Conservation (phyloP, 2,797 vertebrate species). For the Luscinia luscinia region DNA sequence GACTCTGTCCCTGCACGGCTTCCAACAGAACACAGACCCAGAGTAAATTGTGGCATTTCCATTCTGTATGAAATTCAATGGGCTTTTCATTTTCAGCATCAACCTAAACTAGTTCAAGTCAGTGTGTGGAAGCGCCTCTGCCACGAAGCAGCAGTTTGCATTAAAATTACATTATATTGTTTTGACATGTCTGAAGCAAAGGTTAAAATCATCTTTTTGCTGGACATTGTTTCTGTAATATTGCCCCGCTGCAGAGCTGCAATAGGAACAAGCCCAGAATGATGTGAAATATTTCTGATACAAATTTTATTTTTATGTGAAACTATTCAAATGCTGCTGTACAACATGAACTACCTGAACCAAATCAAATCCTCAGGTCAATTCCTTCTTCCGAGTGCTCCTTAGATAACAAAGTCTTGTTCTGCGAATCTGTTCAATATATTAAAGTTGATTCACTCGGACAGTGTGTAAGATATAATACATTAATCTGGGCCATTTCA, state of each 20-base stretch:
- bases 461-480: conserved; percentile 91
- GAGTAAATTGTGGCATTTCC: conserved; percentile 49
- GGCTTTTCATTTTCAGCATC: conserved; percentile 72
- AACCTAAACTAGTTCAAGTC: conserved; percentile 70
- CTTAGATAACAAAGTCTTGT: conserved; percentile 91
- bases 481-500: conserved; percentile 93
- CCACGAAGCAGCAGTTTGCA: conserved; percentile 62
- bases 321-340: conserved; percentile 85
- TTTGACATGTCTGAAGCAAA: conserved; percentile 76
- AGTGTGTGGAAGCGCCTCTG: conserved; percentile 17
- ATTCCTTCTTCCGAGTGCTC: conserved; percentile 87
- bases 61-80: conserved; percentile 66
- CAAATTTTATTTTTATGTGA: conserved; percentile 89
- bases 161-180: conserved; percentile 78
- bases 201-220: conserved; percentile 78
- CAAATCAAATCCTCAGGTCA: conserved; percentile 92
- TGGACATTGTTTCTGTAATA: conserved; percentile 76
- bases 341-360: conserved; percentile 89
- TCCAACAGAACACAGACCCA: not conserved
- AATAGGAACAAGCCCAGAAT: conserved; percentile 64
- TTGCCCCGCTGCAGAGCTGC: conserved; percentile 67
- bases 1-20: not conserved
- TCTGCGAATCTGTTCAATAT: conserved; percentile 90
- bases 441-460: conserved; percentile 90
- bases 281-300: conserved; percentile 86